Conservation (phyloP, 2,888 invertebrate genomes). For the Schizotus pectinicornis region DNA sequence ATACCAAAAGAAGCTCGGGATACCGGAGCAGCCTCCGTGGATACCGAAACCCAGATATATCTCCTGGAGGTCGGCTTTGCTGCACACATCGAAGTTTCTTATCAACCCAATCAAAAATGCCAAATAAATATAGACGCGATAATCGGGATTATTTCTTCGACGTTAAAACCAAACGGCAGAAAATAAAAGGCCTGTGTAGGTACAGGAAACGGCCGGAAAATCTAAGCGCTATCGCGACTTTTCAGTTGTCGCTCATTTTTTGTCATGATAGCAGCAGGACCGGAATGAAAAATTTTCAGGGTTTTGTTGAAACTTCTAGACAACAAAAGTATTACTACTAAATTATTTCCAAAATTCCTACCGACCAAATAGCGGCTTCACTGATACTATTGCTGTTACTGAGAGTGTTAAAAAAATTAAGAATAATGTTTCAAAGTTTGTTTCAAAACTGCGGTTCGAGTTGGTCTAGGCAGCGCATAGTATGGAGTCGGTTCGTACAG, state of each 20-base stretch:
- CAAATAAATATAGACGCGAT: conserved; percentile 21
- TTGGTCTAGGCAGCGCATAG: too few relatives aligned
- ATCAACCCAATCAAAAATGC: conserved; percentile 4
- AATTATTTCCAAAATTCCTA: too few relatives aligned
- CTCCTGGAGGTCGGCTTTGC: conserved; percentile 11
- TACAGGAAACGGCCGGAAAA: conserved; percentile 53
- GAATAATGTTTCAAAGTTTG: too few relatives aligned
- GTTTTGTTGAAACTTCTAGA: too few relatives aligned
- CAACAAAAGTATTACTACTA: too few relatives aligned
- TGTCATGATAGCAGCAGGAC: too few relatives aligned
- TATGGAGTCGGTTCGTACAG: too few relatives aligned
- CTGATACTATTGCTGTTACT: too few relatives aligned
- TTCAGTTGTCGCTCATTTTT: background rate
- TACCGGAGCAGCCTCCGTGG: conserved; percentile 2
- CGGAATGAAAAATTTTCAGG: too few relatives aligned
- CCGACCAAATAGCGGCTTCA: too few relatives aligned
- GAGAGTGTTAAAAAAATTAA: too few relatives aligned
- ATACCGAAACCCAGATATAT: conserved; percentile 3
- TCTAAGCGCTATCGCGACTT: conserved; percentile 33
- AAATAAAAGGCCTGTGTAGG: conserved; percentile 51
- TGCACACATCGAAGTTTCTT: conserved; percentile 3
- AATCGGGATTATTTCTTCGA: conserved; percentile 41
- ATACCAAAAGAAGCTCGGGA: conserved; percentile 19
- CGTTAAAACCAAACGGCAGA: conserved; percentile 48
- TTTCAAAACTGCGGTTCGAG: too few relatives aligned